phyloP scores from a whole-genome alignment of 2,113 vertebrate genomes.

The Columba livia region DNA sequence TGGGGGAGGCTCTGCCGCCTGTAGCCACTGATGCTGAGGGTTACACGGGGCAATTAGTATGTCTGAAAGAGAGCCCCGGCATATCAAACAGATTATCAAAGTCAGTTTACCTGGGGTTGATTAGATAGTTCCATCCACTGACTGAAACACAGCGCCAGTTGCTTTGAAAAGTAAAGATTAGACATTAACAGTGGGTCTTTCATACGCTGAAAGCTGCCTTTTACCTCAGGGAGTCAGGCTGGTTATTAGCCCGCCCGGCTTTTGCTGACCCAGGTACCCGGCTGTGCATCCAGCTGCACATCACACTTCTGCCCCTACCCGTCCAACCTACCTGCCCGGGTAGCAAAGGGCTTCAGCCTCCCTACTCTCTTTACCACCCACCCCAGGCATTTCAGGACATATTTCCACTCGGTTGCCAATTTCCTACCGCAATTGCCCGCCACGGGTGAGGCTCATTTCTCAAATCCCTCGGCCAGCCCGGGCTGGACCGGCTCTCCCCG shows the following conservation, averaged over 20 bases:
- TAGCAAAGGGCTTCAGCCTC: not conserved
- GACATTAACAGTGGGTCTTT: not conserved
- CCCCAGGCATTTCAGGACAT: accelerated
- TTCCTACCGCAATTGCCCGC: not conserved
- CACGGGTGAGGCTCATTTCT: not conserved
- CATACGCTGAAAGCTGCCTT: not conserved
- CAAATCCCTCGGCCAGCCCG: not conserved
- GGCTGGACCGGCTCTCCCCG: not conserved
- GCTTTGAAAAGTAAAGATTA: slow-evolving; percentile 49
- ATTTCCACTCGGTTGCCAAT: accelerated
- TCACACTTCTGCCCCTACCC: accelerated
- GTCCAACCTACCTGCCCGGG: not conserved
- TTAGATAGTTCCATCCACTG: slow-evolving; percentile 67
- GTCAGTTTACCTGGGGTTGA: slow-evolving; percentile 70
- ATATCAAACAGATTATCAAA: not conserved
- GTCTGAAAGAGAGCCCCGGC: not conserved
- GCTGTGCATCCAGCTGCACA: not conserved
- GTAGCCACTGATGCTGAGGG: not conserved
- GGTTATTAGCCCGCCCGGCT: not conserved
- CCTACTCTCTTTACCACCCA: not conserved
- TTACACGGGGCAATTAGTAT: not conserved
- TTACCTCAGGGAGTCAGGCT: not conserved
- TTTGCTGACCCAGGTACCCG: not conserved
- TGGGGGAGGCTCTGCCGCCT: not conserved
- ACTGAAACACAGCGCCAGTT: slow-evolving; percentile 72